Evolutionary conservation across 1,140 invertebrate genomes (phyloP).

Genomic region (Delia radicum): DNA sequence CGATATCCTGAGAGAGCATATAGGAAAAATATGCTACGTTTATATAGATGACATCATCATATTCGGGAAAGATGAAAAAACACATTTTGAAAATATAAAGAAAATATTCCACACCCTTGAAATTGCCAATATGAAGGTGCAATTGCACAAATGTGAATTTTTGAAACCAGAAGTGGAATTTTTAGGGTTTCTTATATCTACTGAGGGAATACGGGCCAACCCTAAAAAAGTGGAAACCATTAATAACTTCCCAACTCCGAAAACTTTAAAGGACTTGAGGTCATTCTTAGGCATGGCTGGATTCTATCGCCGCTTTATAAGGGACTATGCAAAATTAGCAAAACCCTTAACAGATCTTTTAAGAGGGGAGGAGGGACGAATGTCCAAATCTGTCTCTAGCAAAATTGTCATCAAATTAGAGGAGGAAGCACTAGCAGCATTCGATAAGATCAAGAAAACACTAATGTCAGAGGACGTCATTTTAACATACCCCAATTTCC

Average conservation of each 20-base stretch:
- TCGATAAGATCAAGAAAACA: constrained; percentile 51
- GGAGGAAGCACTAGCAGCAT: constrained; percentile 37
- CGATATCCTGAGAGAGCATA: no score
- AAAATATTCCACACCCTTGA: no score
- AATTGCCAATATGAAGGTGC: constrained; percentile 57
- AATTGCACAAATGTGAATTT: constrained; percentile 56
- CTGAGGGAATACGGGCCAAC: constrained; percentile 29
- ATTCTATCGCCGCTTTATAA: constrained; percentile 26
- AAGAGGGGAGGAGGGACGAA: constrained; percentile 25
- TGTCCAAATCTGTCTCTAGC: background rate
- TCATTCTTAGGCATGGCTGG: constrained; percentile 20
- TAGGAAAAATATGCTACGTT: no score
- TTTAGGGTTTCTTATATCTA: constrained; percentile 20
- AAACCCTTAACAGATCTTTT: constrained; percentile 25
- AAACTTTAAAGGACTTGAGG: constrained; percentile 27
- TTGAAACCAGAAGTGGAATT: constrained; percentile 34
- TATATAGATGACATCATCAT: no score
- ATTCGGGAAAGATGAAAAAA: no score
- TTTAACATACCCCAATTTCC: constrained; percentile 49
- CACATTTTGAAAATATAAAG: no score
- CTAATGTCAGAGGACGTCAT: constrained; percentile 50
- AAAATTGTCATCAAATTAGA: constrained; percentile 10
- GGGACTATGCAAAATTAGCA: constrained; percentile 24
- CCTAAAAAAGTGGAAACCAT: no score
- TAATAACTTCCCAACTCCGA: no score